Percentiles rank a stretch among this genome's conserved stretches.
Evolutionary conservation across 2,113 vertebrate species (phyloP).

Genomic region (Edolisoma coerulescens): DNA sequence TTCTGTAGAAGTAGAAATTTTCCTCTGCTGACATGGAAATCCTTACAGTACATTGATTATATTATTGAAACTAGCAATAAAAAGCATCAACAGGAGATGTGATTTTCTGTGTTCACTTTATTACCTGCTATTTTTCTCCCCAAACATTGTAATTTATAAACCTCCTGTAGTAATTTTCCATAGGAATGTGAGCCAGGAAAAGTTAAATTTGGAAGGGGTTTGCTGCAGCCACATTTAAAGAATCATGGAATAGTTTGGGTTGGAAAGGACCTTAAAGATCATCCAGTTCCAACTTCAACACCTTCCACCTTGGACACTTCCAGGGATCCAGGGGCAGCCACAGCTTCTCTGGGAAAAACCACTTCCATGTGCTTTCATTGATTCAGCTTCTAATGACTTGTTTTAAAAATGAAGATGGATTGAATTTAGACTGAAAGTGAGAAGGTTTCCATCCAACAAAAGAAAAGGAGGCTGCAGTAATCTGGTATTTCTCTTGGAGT

Average conservation of each 20-base stretch:
- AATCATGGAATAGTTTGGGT: not conserved
- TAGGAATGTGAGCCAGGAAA: not conserved
- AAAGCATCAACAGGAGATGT: not conserved
- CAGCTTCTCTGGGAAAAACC: not conserved
- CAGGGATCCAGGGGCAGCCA: not conserved
- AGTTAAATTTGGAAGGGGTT: rapidly evolving
- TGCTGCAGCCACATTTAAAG: too few species aligned
- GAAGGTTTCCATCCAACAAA: not conserved
- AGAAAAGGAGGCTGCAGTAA: not conserved
- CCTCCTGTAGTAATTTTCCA: not conserved
- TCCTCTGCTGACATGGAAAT: not conserved
- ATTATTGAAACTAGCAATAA: not conserved
- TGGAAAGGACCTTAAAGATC: not conserved
- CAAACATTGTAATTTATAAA: not conserved
- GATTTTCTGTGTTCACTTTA: not conserved
- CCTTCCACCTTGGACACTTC: not conserved
- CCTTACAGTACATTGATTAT: not conserved
- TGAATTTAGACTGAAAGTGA: not conserved
- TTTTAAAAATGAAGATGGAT: not conserved
- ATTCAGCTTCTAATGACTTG: not conserved
- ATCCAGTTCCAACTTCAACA: not conserved
- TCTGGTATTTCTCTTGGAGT: not conserved
- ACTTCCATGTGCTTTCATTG: not conserved
- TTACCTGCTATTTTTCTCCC: not conserved
- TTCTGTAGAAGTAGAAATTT: not conserved